phyloP scores from a whole-genome alignment of 2,888 invertebrate species.

The Opisthograptis luteolata region DNA sequence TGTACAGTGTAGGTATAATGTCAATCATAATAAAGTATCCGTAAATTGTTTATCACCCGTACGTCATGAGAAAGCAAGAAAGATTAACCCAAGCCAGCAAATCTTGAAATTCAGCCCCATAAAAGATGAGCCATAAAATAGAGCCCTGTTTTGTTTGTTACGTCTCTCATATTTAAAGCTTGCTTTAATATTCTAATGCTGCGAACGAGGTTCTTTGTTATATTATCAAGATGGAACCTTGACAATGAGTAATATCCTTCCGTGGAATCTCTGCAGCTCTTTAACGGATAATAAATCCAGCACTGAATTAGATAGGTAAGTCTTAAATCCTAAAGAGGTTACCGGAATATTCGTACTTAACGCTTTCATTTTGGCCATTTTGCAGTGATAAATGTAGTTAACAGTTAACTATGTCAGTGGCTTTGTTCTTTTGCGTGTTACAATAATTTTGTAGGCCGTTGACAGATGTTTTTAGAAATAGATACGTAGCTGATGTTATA shows the following conservation, averaged over 20 bases:
- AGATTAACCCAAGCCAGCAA: constrained; percentile 36
- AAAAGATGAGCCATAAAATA: constrained; percentile 37
- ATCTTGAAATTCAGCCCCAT: constrained; percentile 36
- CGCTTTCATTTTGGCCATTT: too few species aligned
- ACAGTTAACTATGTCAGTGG: too few species aligned
- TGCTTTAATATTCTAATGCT: constrained; percentile 45
- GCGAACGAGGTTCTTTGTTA: constrained; percentile 47
- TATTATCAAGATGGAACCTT: constrained; percentile 51
- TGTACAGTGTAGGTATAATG: neutral
- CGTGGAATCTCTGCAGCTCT: constrained; percentile 55
- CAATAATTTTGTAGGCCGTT: too few species aligned
- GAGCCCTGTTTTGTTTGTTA: constrained; percentile 34
- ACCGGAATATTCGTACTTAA: too few species aligned
- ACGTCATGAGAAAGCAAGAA: constrained; percentile 10
- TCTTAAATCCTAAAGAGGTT: too few species aligned
- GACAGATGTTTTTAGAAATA: too few species aligned
- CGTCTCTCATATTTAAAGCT: constrained; percentile 41
- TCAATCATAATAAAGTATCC: constrained; percentile 12
- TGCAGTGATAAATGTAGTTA: too few species aligned
- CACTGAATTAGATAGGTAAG: too few species aligned
- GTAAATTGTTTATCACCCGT: constrained; percentile 13
- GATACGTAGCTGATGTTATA: too few species aligned
- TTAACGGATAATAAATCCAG: constrained; percentile 58
- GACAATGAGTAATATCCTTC: constrained; percentile 65
- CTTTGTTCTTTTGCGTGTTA: too few species aligned